phyloP scores from a whole-genome alignment of 2,113 vertebrate species.

The Cyprinodon variegatus region DNA sequence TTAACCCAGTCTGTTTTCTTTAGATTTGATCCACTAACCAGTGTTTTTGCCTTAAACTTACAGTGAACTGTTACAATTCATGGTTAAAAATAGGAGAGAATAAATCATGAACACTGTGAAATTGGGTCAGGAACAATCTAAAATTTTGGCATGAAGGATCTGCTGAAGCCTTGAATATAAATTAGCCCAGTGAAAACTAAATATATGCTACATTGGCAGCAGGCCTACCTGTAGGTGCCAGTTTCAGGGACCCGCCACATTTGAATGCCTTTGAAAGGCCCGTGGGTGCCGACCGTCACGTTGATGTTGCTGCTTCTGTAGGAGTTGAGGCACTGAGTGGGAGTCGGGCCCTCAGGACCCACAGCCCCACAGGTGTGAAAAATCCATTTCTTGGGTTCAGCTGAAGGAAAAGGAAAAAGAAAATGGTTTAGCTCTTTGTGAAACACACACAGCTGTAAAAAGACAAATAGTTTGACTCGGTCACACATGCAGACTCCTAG shows the following conservation, averaged over 20 bases:
- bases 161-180: background rate
- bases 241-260: constrained; percentile 93
- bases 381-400: constrained; percentile 82
- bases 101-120: background rate
- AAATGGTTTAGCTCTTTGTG: constrained; percentile 10
- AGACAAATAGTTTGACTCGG: constrained; percentile 9
- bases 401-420: constrained; percentile 6
- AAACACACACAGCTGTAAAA: constrained; percentile 17
- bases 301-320: constrained; percentile 91
- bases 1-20: background rate
- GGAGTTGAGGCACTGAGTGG: constrained; percentile 91
- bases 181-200: constrained; percentile 16
- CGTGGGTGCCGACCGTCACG: constrained; percentile 86
- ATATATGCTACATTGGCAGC: constrained; percentile 1
- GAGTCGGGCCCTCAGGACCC: constrained; percentile 91
- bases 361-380: constrained; percentile 94
- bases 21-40: background rate
- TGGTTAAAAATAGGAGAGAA: background rate
- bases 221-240: constrained; percentile 89
- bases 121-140: background rate
- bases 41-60: background rate
- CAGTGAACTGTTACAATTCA: background rate
- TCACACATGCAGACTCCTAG: constrained; percentile 22
- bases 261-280: constrained; percentile 90
- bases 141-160: background rate